Conservation (phyloP, 2,888 invertebrate genomes). For the Lasiommata megera region DNA sequence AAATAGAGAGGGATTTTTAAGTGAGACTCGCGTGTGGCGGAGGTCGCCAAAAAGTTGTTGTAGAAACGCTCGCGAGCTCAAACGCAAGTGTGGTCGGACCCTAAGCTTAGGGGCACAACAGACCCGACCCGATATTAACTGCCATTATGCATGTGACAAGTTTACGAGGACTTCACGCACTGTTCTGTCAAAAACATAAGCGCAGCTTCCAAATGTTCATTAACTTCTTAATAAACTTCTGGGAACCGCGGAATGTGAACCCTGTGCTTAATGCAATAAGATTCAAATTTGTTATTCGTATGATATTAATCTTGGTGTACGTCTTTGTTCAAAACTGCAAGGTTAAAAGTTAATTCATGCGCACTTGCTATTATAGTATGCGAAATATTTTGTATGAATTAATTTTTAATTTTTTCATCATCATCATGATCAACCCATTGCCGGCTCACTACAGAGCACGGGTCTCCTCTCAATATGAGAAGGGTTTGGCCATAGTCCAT, state of each 20-base stretch:
- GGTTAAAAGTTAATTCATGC: background rate
- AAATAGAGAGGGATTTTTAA: too few relatives aligned
- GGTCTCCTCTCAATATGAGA: too few relatives aligned
- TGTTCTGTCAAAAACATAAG: conserved; percentile 12
- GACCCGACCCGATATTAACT: conserved; percentile 4
- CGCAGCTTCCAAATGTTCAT: background rate
- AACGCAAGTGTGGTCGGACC: background rate
- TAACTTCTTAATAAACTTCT: background rate
- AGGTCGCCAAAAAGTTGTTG: too few relatives aligned
- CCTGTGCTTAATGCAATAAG: background rate
- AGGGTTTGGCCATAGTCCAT: too few relatives aligned
- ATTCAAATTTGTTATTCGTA: background rate
- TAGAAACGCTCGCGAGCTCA: background rate
- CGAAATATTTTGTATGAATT: background rate
- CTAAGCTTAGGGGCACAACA: background rate
- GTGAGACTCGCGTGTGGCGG: too few relatives aligned
- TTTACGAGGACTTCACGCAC: conserved; percentile 1
- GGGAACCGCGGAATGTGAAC: background rate
- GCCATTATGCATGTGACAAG: conserved; percentile 7
- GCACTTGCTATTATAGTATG: background rate
- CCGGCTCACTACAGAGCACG: too few relatives aligned
- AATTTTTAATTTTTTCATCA: too few relatives aligned
- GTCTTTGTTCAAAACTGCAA: too few relatives aligned
- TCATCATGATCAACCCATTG: too few relatives aligned
- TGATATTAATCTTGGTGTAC: too few relatives aligned